These are phyloP conservation scores for Heliconius melpomene DNA, from an alignment of 1,140 invertebrate genomes.

Conservation along the genomic window DNA sequence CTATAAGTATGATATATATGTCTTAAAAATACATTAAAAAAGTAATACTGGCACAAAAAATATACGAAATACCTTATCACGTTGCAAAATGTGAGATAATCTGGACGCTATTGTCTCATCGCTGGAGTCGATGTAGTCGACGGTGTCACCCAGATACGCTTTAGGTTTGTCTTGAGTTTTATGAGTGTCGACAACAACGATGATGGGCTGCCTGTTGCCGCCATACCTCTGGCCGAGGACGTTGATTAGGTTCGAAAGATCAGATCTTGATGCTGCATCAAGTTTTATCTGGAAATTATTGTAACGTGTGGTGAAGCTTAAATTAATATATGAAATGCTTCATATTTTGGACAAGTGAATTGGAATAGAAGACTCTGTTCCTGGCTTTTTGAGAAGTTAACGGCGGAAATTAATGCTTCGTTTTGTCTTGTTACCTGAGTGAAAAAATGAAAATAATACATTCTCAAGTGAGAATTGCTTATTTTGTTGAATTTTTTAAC, in stretches of 20 bases:
- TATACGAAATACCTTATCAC: background rate
- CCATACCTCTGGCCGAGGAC: slow-evolving; percentile 31
- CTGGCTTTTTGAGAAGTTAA: too few relatives aligned
- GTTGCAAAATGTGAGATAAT: slow-evolving; percentile 18
- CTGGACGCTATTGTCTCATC: background rate
- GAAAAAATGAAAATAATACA: too few relatives aligned
- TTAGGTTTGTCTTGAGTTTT: slow-evolving; percentile 18
- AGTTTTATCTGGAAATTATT: background rate
- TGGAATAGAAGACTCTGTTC: too few relatives aligned
- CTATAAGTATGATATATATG: too few relatives aligned
- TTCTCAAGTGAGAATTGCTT: too few relatives aligned
- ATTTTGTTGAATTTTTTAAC: too few relatives aligned
- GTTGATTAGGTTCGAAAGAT: slow-evolving; percentile 28
- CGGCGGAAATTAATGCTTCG: too few relatives aligned
- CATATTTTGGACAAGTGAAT: too few relatives aligned
- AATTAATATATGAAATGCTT: background rate
- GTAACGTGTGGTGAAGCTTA: background rate
- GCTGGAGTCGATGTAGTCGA: slow-evolving; percentile 23
- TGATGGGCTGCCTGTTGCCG: slow-evolving; percentile 38
- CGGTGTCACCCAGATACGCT: slow-evolving; percentile 6
- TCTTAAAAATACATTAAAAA: too few relatives aligned
- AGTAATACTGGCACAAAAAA: background rate
- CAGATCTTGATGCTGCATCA: slow-evolving; percentile 16
- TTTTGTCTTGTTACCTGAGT: too few relatives aligned
- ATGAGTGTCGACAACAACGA: slow-evolving; percentile 41